Evolutionary conservation across 1,140 invertebrate species (phyloP), one percentile per base, ranked within the genome.

Genomic region (Ceratitis capitata): DNA sequence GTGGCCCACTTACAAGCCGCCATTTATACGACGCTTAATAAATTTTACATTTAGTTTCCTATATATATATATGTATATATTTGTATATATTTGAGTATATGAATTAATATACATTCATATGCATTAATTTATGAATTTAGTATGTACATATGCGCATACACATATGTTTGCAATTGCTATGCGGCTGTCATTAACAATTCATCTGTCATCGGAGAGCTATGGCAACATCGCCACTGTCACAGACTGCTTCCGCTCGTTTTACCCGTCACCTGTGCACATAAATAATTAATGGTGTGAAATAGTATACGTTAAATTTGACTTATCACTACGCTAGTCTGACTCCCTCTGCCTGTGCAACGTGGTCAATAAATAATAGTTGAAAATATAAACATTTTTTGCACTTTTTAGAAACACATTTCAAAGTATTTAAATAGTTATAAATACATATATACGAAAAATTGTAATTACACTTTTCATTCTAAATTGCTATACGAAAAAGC

Each of bases 131-230:
- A n/a, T n/a, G n/a, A n/a, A n/a, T n/a, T n/a, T n/a, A n/a, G 10
- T 23, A 64, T 45, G 12, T 45, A 45, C 39, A 10, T 45, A 69
- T 14, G n/a, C 12, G 39, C 39, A n/a, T 39, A 5, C 61, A 69
- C 9, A 23, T 16, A 78, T 39, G 39, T 26, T 9, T 7, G 39
- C 69, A 23, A 47, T n/a, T 78, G 39, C 69, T 78, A 78, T 45
- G 69, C 69, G 39, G 39, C 19, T 78, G 69, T 78, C 69, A 78
- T 78, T 78, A 78, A 78, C 35, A n/a, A 78, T 78, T 78, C 69
- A 69, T 69, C 61, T 69, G 61, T 69, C 61, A 35, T 35, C 61
- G 29, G 61, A 69, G 32, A 12, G 61, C 32, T 32, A 69, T 5
- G 16, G 29, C 61, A 78, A 45, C 39, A 26, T 5, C n/a, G 19